phyloP scores from a whole-genome alignment of 1,140 invertebrate genomes.

The Probaryconus sp. region DNA sequence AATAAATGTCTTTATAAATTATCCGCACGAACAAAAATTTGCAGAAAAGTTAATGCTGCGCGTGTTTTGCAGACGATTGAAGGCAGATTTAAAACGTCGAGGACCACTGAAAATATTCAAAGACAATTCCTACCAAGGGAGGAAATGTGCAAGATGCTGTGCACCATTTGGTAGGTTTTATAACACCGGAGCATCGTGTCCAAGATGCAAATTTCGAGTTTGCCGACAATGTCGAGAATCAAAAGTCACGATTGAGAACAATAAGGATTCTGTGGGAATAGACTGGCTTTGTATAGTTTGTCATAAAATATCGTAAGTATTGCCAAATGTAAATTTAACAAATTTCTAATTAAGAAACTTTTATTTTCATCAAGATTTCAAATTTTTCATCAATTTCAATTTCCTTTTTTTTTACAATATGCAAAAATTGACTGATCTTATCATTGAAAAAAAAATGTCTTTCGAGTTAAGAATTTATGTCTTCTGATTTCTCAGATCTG shows the following conservation, averaged over 20 bases:
- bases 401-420: too few species aligned
- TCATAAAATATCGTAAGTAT: conserved; percentile 85
- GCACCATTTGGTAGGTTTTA: conserved; percentile 85
- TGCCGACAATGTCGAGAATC: conserved; percentile 86
- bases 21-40: too few species aligned
- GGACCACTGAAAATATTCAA: conserved; percentile 78
- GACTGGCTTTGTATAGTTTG: conserved; percentile 88
- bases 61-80: conserved; percentile 80
- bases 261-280: conserved; percentile 77
- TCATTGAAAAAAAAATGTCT: too few species aligned
- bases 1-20: too few species aligned
- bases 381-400: too few species aligned
- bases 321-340: too few species aligned
- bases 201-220: conserved; percentile 83
- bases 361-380: too few species aligned
- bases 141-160: conserved; percentile 84
- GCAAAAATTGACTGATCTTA: too few species aligned
- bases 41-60: neutral
- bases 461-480: too few species aligned
- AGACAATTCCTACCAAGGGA: conserved; percentile 77
- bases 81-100: conserved; percentile 82
- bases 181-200: conserved; percentile 85
- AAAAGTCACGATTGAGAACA: conserved; percentile 59
- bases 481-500: too few species aligned
- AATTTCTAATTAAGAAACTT: too few species aligned